Conservation (phyloP, 2,888 invertebrate species). For the Drosophila eohydei region DNA sequence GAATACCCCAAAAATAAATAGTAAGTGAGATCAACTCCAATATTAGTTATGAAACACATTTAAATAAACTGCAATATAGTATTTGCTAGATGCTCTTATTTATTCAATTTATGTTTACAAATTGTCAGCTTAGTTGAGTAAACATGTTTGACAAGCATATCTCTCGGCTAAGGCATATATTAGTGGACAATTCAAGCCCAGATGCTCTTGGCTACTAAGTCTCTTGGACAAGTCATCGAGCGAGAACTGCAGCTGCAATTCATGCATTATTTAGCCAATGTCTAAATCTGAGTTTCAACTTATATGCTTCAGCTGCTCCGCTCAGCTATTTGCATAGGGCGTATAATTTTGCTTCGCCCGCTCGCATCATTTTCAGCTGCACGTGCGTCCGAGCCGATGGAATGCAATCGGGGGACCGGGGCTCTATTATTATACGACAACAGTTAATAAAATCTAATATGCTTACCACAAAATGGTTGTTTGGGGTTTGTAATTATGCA, state of each 20-base stretch:
- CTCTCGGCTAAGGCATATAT: neutral
- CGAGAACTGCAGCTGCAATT: neutral
- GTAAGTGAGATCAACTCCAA: no score
- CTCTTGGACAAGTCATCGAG: neutral
- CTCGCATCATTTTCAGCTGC: constrained; percentile 23
- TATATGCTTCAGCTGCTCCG: neutral
- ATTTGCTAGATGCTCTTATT: neutral
- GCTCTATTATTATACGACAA: constrained; percentile 48
- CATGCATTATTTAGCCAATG: constrained; percentile 4
- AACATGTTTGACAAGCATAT: neutral
- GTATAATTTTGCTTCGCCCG: neutral
- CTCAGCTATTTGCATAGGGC: neutral
- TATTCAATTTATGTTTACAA: neutral
- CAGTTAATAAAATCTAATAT: constrained; percentile 79
- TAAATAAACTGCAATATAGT: neutral
- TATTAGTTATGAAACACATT: no score
- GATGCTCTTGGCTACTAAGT: neutral
- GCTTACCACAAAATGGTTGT: constrained; percentile 78
- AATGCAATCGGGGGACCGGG: constrained; percentile 9
- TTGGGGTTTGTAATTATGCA: constrained; percentile 78
- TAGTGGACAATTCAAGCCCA: neutral
- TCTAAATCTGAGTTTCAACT: neutral
- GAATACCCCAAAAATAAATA: no score
- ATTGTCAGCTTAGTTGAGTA: neutral
- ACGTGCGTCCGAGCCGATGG: constrained; percentile 11